A percentile compares a stretch with the other conserved stretches of the same genome.
These are phyloP conservation scores for Myodes glareolus DNA, from an alignment of 2,113 vertebrate species.

Conservation along the genomic window DNA sequence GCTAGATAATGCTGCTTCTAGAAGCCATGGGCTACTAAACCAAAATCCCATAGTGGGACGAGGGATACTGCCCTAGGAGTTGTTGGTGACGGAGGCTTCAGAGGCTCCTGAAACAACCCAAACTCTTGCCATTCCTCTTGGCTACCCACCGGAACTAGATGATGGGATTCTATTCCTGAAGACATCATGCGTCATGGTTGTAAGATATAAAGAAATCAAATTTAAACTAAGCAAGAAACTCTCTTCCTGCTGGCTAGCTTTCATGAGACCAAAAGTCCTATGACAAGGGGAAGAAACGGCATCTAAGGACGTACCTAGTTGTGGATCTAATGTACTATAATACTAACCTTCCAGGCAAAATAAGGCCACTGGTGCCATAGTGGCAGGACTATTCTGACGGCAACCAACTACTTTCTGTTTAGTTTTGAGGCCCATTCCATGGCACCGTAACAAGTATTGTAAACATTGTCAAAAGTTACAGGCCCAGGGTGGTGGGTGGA, in stretches of 20 bases:
- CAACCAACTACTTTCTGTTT: not conserved
- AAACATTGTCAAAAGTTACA: not conserved
- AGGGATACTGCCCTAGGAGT: not conserved
- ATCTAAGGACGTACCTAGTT: not conserved
- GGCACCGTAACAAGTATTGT: not conserved
- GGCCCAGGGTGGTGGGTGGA: not conserved
- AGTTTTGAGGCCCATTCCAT: not conserved
- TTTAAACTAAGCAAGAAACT: not conserved
- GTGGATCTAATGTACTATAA: not conserved
- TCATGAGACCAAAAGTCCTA: not conserved
- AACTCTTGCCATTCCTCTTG: not conserved
- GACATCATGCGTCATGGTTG: not conserved
- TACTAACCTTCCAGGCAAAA: not conserved
- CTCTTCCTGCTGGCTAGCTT: not conserved
- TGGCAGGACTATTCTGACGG: not conserved
- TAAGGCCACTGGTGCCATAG: fast-evolving
- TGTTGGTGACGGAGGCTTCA: not conserved
- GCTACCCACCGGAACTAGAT: not conserved
- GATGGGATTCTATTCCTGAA: not conserved
- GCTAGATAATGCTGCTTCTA: not conserved
- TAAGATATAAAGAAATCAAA: not conserved
- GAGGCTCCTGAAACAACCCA: not conserved
- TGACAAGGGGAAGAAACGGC: not conserved
- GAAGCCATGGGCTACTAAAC: not conserved
- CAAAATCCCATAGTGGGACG: not conserved